These are phyloP conservation scores for Aphelenchoides besseyi DNA, from an alignment of 1,140 invertebrate species.

Conservation along the genomic window DNA sequence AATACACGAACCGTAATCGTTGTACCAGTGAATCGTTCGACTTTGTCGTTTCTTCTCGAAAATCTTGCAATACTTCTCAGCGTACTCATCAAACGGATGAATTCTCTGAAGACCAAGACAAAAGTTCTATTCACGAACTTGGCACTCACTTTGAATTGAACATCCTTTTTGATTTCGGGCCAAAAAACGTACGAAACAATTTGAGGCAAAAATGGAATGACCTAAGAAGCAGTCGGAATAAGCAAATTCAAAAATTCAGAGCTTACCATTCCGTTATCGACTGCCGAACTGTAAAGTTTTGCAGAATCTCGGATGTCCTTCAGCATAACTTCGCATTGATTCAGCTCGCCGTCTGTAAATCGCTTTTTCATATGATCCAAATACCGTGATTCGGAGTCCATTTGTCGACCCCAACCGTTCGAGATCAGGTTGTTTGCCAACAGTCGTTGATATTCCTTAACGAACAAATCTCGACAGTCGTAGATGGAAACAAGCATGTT, in stretches of 20 bases:
- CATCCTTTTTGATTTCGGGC: slow-evolving; percentile 92
- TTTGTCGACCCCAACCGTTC: slow-evolving; percentile 70
- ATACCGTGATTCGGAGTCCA: slow-evolving; percentile 87
- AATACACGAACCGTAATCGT: slow-evolving; percentile 33
- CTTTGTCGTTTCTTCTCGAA: slow-evolving; percentile 86
- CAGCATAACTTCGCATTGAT: slow-evolving; percentile 97
- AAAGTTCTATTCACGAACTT: not conserved
- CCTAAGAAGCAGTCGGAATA: slow-evolving; percentile 18
- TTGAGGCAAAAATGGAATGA: slow-evolving; percentile 71
- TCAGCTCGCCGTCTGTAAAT: slow-evolving; percentile 90
- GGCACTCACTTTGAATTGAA: slow-evolving; percentile 55
- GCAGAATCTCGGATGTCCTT: slow-evolving; percentile 83
- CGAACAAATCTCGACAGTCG: slow-evolving; percentile 94
- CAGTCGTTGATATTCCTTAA: slow-evolving; percentile 91
- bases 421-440: slow-evolving; percentile 85
- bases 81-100: slow-evolving; percentile 73
- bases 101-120: slow-evolving; percentile 72
- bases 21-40: slow-evolving; percentile 79
- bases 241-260: slow-evolving; percentile 46
- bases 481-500: slow-evolving; percentile 97
- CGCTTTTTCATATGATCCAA: slow-evolving; percentile 86
- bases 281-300: slow-evolving; percentile 71
- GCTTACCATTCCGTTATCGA: slow-evolving; percentile 32
- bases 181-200: slow-evolving; percentile 97
- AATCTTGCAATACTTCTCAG: slow-evolving; percentile 81